Evolutionary conservation across 2,797 vertebrate species (phyloP).

Genomic region (Pangasius krempfi): DNA sequence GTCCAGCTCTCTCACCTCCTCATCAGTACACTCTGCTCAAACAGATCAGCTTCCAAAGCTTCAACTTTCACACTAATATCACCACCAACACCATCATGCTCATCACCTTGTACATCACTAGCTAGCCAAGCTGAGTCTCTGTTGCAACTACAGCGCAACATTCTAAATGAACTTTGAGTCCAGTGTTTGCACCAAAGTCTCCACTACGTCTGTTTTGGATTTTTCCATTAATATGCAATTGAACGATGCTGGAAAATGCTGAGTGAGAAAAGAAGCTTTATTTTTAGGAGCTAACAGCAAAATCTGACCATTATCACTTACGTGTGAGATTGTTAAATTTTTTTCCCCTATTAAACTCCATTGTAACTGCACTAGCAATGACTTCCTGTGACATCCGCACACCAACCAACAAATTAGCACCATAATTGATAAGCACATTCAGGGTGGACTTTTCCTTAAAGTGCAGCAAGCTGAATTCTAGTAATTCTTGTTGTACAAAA

Average conservation of each 20-base stretch:
- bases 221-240: not conserved
- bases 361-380: too few species aligned
- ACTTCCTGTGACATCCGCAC: not conserved
- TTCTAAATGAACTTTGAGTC: not conserved
- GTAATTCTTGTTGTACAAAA: not conserved
- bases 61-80: not conserved
- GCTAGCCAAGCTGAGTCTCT: not conserved
- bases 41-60: not conserved
- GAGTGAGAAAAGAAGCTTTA: not conserved
- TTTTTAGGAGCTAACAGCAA: not conserved
- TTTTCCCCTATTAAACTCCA: not conserved
- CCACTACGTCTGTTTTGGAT: not conserved
- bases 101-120: not conserved
- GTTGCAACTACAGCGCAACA: too few species aligned
- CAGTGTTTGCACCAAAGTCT: not conserved
- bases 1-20: not conserved
- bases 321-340: not conserved
- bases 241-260: not conserved
- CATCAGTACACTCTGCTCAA: not conserved
- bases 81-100: not conserved
- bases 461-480: not conserved
- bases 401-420: not conserved
- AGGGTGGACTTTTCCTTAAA: not conserved
- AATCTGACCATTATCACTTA: not conserved
- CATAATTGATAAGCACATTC: not conserved